Base-by-base conservation (phyloP, 2,113 vertebrate species). In the Telmatochromis sp. region DNA sequence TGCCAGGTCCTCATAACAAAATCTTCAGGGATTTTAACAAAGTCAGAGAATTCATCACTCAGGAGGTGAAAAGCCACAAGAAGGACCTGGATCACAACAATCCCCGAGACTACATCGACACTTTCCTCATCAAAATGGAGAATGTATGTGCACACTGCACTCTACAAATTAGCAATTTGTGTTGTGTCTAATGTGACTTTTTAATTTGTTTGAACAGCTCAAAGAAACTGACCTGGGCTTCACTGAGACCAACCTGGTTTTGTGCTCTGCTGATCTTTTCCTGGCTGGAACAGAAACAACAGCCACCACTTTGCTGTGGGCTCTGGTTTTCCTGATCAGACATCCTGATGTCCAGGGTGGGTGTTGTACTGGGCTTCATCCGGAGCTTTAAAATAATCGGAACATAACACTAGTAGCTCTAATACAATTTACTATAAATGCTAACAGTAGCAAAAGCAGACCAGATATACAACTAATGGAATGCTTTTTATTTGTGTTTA, bases 261-360 rank as follows among this genome's bases (percentile, higher is more conserved):
- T 28, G 55, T 58, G 55, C 23, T 58, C 55, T 15, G 4, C 55
- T 58, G 55, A 28, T 58, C 55, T 57, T 57, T 57, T 57, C 7
- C 23, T 58, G 55, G 55, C 55, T 58, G 55, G 55, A 58, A 58
- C 97, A 1, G 98, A 98, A 91, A 98, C 97, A n/a, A 97, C 97
- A 2, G 94, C 97, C 4, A 97, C 97, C 4, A 98, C 97, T 0
- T 84, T 99, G 84, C 96, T 97, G 63, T 98, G 98, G 98, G 95
- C 96, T 2, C 88, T 97, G 26, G 92, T 98, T 55, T 96, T 96
- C 83, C 96, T 98, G 93, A 97, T 96, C 91, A 97, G 95, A 73
- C 84, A 97, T 80, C 97, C 96, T 1, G 91, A 95, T 0, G 88
- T 28, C 26, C 26, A 28, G 26, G 95, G 98, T 98, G 90, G 95